Evolutionary conservation across 2,113 vertebrate species (phyloP).

Genomic region (Ondatra zibethicus): DNA sequence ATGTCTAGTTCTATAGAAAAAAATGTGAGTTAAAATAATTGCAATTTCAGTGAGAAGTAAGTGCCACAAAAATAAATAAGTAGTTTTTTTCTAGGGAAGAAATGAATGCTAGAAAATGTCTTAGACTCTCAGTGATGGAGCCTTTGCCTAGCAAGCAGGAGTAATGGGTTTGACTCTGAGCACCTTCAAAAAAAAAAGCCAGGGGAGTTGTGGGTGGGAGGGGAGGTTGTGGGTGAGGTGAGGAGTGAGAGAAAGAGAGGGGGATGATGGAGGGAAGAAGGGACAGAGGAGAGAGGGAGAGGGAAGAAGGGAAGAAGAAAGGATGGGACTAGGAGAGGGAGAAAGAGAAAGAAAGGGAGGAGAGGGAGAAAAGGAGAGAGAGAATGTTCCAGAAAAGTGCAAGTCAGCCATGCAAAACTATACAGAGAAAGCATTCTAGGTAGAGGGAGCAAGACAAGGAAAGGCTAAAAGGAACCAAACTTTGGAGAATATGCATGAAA

Average conservation of each 20-base stretch:
- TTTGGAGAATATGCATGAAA: not conserved
- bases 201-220: too few species aligned
- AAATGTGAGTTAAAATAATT: not conserved
- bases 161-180: not conserved
- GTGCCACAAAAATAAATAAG: not conserved
- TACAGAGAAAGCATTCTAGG: not conserved
- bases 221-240: too few species aligned
- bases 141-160: not conserved
- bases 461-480: not conserved
- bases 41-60: slow-evolving; percentile 5
- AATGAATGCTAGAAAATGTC: not conserved
- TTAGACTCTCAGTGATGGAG: not conserved
- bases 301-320: too few species aligned
- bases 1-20: not conserved
- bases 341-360: not conserved
- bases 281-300: not conserved
- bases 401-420: not conserved
- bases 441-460: not conserved
- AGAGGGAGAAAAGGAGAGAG: not conserved
- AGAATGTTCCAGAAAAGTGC: not conserved
- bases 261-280: too few species aligned
- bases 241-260: not conserved
- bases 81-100: not conserved
- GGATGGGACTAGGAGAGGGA: not conserved
- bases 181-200: not conserved